Evolutionary conservation across 2,888 invertebrate genomes (phyloP), one percentile per base, ranked within the genome.

Genomic region (Diploptera punctata): DNA sequence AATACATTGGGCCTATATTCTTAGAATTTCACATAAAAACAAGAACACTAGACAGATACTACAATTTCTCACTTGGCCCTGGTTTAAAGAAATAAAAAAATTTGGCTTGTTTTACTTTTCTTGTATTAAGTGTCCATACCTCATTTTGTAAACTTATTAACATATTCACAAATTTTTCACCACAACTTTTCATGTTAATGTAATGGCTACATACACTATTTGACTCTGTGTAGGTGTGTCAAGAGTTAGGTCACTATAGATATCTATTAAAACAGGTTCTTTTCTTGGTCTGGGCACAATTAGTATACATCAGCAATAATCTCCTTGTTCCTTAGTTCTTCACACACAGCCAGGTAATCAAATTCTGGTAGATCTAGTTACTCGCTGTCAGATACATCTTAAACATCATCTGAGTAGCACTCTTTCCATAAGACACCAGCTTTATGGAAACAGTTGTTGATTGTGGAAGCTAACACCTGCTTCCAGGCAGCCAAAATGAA

Each of bases 261-360:
- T 13, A 5, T 38, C 38, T 9, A 5, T 38, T n/a, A n/a, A n/a
- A 13, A 9, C 38, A 38, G 5, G 5, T 38, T 38, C 38, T 5
- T 13, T 38, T 38, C 38, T 38, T 38, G 38, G 13, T 38, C 49
- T n/a, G n/a, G n/a, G n/a, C n/a, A n/a, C n/a, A n/a, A n/a, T n/a
- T n/a, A n/a, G n/a, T n/a, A 49, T n/a, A 13, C n/a, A n/a, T 49
- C 49, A 49, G 49, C 49, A 49, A 49, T 49, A 18, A 49, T 49
- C 10, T 49, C 49, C 7, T 49, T n/a, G n/a, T 38, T 38, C 13
- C 7, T 13, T 9, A 38, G 13, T n/a, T n/a, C n/a, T n/a, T n/a
- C n/a, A n/a, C n/a, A n/a, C n/a, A n/a, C n/a, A n/a, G n/a, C n/a
- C n/a, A n/a, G n/a, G n/a, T n/a, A n/a, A n/a, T n/a, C n/a, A n/a